These are phyloP conservation scores for Dasypus novemcinctus DNA, from an alignment of 2,113 vertebrate genomes.

Conservation along the genomic window DNA sequence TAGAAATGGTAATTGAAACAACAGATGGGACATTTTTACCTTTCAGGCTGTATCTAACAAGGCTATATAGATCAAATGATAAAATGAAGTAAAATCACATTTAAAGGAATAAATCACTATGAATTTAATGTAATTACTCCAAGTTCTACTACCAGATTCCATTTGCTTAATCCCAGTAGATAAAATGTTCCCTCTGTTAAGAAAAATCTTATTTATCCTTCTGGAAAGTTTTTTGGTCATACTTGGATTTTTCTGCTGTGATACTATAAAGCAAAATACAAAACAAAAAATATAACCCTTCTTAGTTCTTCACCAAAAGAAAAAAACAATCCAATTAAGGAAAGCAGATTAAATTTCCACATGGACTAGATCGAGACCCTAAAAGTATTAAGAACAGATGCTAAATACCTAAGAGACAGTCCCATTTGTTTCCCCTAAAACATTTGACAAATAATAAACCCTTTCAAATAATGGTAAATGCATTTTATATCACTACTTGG, in stretches of 20 bases:
- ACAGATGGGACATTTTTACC: not conserved
- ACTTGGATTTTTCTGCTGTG: conserved; percentile 22
- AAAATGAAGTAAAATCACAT: not conserved
- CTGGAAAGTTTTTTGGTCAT: conserved; percentile 15
- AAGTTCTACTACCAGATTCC: not conserved
- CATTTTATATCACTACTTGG: not conserved
- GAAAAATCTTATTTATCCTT: not conserved
- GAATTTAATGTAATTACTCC: conserved; percentile 16
- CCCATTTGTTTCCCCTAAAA: not conserved
- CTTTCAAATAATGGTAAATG: not conserved
- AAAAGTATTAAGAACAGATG: not conserved
- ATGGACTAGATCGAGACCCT: not conserved
- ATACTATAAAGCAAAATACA: not conserved
- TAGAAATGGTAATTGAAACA: not conserved
- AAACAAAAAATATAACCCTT: not conserved
- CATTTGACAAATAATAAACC: not conserved
- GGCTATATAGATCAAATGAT: not conserved
- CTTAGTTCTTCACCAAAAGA: conserved; percentile 9
- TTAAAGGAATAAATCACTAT: conserved; percentile 13
- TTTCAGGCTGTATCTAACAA: conserved; percentile 3
- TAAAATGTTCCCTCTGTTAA: not conserved
- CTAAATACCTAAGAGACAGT: not conserved
- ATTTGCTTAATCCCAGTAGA: conserved; percentile 24
- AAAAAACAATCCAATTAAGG: not conserved
- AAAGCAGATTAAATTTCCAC: not conserved